A percentile compares a stretch with the other conserved stretches of the same genome.
phyloP scores from a whole-genome alignment of 2,888 invertebrate species.

The Volucella inflata region DNA sequence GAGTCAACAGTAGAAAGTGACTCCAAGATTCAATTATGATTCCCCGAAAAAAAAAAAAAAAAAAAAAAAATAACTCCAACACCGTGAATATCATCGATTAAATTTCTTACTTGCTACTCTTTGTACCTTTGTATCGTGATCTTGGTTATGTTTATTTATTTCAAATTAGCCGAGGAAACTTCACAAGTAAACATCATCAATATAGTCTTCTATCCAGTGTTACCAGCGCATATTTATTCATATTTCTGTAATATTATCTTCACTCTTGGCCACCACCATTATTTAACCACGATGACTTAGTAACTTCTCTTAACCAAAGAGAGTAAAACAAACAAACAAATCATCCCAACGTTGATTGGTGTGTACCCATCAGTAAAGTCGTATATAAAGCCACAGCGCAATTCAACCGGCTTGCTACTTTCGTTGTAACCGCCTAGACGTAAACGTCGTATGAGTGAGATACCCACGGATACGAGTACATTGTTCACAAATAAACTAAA shows the following conservation, averaged over 20 bases:
- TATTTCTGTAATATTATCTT: not conserved
- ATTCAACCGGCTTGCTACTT: slow-evolving; percentile 62
- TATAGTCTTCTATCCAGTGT: not conserved
- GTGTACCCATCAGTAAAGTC: not conserved
- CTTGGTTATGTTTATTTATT: not conserved
- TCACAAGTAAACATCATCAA: not conserved
- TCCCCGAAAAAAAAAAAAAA: not conserved
- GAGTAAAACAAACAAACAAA: not conserved
- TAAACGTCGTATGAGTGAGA: slow-evolving; percentile 29
- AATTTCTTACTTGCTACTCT: too few species aligned
- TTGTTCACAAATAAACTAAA: slow-evolving; percentile 10
- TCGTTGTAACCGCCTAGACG: slow-evolving; percentile 51
- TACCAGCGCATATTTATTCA: not conserved
- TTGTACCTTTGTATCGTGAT: not conserved
- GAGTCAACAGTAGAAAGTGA: too few species aligned
- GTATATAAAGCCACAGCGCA: slow-evolving; percentile 54
- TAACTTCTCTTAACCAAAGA: slow-evolving; percentile 1
- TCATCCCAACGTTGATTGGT: slow-evolving; percentile 6
- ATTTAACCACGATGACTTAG: not conserved
- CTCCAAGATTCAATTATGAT: not conserved
- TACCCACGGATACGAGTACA: not conserved
- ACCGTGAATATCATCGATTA: too few species aligned
- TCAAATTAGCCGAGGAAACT: not conserved
- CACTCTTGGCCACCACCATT: not conserved
- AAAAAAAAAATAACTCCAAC: not conserved